phyloP scores from a whole-genome alignment of 1,140 invertebrate species.

The Zaprionus ghesquierei region DNA sequence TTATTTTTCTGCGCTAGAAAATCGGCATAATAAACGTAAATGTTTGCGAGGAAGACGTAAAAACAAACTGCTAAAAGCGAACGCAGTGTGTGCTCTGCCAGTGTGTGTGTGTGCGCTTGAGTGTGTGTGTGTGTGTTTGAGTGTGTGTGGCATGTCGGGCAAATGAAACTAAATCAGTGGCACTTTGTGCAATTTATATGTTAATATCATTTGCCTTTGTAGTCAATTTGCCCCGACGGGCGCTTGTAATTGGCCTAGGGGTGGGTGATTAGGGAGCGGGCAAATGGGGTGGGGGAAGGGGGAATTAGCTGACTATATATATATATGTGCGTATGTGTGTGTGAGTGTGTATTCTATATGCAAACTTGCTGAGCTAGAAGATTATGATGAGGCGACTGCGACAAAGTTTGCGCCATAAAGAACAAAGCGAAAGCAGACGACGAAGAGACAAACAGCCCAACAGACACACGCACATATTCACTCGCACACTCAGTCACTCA shows the following conservation, averaged over 20 bases:
- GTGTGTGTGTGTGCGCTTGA: not conserved
- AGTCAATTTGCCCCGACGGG: conserved; percentile 48
- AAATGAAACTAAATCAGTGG: conserved; percentile 75
- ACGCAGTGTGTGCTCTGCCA: not conserved
- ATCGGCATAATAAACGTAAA: conserved; percentile 79
- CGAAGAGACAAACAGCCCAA: not conserved
- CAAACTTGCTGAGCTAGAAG: conserved; percentile 68
- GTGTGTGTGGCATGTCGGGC: conserved; percentile 11
- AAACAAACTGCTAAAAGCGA: conserved; percentile 63
- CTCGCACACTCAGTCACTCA: not conserved
- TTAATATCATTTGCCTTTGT: conserved; percentile 79
- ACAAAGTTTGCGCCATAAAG: conserved; percentile 71
- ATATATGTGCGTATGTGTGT: not conserved
- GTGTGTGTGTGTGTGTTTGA: not conserved
- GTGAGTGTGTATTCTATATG: not conserved
- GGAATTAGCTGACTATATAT: not conserved
- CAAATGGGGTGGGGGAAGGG: not conserved
- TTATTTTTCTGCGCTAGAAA: conserved; percentile 82
- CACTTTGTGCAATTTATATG: conserved; percentile 81
- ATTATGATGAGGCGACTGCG: conserved; percentile 49
- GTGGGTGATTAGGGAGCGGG: not conserved
- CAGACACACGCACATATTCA: not conserved
- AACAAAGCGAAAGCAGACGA: conserved; percentile 24
- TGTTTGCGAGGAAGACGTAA: conserved; percentile 68
- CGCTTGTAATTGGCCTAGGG: conserved; percentile 56